Percentiles rank a stretch among this genome's conserved stretches.
Evolutionary conservation across 2,797 vertebrate genomes (phyloP).

Genomic region (Synaphobranchus kaupii): DNA sequence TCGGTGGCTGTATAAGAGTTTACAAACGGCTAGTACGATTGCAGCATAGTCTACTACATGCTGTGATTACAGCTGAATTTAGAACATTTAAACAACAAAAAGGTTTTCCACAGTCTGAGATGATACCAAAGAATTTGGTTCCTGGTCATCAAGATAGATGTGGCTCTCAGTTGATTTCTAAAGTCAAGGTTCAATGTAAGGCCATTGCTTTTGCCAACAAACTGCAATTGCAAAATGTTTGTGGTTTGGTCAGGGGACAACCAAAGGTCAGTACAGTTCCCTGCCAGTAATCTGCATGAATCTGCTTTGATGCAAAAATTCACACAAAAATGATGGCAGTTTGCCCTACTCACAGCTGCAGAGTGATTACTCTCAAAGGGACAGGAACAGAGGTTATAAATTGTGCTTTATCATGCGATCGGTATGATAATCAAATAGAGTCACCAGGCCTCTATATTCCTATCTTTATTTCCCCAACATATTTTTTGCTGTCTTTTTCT

Average conservation of each 20-base stretch:
- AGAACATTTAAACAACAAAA: neutral
- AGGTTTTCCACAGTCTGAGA: neutral
- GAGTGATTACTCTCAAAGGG: constrained; percentile 72
- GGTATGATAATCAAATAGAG: neutral
- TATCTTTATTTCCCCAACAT: neutral
- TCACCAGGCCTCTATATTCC: neutral
- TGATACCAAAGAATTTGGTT: neutral
- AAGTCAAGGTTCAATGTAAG: neutral
- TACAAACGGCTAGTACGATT: neutral
- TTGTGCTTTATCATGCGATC: neutral
- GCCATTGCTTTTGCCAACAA: neutral
- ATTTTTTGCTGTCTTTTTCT: neutral
- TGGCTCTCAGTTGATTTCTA: neutral
- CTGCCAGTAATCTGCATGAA: neutral
- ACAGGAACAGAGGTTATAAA: neutral
- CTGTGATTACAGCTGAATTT: neutral
- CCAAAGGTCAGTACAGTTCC: neutral
- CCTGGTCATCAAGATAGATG: neutral
- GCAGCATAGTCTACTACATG: neutral
- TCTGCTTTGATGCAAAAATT: constrained; percentile 67
- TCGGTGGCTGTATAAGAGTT: neutral
- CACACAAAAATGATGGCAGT: constrained; percentile 73
- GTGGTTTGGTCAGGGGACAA: neutral
- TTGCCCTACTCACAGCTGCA: constrained; percentile 77
- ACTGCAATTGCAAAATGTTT: neutral